These are phyloP conservation scores for Oreochromis mossambicus DNA, from an alignment of 2,797 vertebrate species.

Conservation along the genomic window DNA sequence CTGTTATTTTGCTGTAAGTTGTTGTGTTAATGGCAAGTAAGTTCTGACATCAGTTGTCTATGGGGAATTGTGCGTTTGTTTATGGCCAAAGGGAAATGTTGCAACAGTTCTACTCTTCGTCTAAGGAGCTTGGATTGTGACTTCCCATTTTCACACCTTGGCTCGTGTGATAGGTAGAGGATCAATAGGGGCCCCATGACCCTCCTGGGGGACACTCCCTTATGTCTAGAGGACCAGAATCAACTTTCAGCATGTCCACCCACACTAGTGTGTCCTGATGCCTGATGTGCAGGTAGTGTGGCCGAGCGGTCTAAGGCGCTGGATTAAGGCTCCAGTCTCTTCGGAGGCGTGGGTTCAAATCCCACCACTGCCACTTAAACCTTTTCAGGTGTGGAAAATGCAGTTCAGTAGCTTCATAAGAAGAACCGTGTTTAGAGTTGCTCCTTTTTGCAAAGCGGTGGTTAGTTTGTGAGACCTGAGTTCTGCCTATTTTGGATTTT, in stretches of 20 bases:
- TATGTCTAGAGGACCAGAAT: fast-evolving
- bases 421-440: not conserved
- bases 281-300: constrained; percentile 19
- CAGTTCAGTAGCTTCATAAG: fast-evolving
- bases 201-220: fast-evolving
- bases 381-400: not conserved
- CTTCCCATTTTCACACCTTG: not conserved
- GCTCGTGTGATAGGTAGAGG: not conserved
- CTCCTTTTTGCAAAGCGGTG: not conserved
- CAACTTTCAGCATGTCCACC: not conserved
- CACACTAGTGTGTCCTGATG: fast-evolving
- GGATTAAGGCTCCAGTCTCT: constrained; percentile 85
- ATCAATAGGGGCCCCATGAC: not conserved
- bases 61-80: not conserved
- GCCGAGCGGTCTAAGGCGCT: constrained; percentile 87
- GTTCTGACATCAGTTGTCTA: not conserved
- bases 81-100: not conserved
- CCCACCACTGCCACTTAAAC: constrained; percentile 59
- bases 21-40: not conserved
- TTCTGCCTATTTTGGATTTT: not conserved
- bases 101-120: fast-evolving
- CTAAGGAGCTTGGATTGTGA: not conserved
- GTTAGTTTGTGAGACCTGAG: fast-evolving
- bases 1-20: not conserved
- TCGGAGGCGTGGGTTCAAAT: constrained; percentile 80